Evolutionary conservation across 2,113 vertebrate genomes (phyloP), one percentile per base, ranked within the genome.

Genomic region (Heterotilapia buettikoferi): DNA sequence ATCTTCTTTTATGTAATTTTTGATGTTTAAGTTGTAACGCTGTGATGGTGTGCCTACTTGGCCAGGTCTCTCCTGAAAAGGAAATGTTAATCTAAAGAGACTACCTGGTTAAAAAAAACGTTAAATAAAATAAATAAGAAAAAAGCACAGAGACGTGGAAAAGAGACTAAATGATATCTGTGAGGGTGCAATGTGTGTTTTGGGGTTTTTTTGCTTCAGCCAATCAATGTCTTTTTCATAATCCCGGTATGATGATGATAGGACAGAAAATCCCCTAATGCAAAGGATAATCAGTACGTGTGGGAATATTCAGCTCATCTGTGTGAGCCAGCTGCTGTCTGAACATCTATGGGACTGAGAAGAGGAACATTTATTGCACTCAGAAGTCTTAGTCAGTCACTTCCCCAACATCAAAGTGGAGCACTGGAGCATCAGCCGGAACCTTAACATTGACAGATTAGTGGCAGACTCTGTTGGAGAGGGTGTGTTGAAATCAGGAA

Each of bases 391-490:
- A 80, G n/a, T 85, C 78, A 91, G 71, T 36, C 63, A 93, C 89
- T 95, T 94, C 91, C 94, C 90, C 53, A 91, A 61, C 82, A 53
- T 84, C 16, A 53, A 1, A 36, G 86, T 40, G 71, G 80, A 81
- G 79, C 83, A 47, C 52, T 38, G 71, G 36, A 61, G 52, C 26
- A 89, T 94, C 89, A 94, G 83, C 89, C 87, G 90, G 71, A 78
- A 31, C 16, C 26, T 45, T 31, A 78, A 78, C 16, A 56, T 29
- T 5, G 40, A 82, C 54, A 54, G 53, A 36, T 59, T 63, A 33
- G 66, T 52, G 50, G 59, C 71, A 90, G 61, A 59, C 14, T 59
- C 26, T 14, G 31, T n/a, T 43, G 83, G 84, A 40, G 16, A 83
- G 18, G 31, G 83, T 45, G 26, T 68, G 61, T 68, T 18, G 82